phyloP scores from a whole-genome alignment of 2,113 vertebrate species.

The Gambusia affinis region DNA sequence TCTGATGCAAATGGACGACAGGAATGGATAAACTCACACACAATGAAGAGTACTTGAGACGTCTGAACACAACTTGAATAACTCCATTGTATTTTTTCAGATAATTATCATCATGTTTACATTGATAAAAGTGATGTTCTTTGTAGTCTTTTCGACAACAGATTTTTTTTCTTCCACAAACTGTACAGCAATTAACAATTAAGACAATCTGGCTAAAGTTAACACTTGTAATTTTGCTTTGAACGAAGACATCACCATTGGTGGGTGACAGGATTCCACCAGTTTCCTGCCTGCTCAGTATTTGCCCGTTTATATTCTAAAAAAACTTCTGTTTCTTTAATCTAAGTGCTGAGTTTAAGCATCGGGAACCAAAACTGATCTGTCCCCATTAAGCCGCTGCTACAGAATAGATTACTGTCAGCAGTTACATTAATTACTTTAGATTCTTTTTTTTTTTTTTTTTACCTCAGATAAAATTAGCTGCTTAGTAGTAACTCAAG shows the following conservation, averaged over 20 bases:
- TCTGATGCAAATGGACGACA: background rate
- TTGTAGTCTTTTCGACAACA: background rate
- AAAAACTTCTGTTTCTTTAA: background rate
- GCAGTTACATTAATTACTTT: background rate
- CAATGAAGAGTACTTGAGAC: too few species aligned
- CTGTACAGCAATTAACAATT: background rate
- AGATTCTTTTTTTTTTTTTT: background rate
- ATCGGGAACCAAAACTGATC: background rate
- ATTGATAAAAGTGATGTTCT: too few species aligned
- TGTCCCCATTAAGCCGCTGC: too few species aligned
- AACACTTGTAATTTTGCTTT: too few species aligned
- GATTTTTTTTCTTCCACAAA: too few species aligned
- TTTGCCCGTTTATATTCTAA: background rate
- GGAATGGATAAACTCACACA: background rate
- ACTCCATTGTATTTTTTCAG: background rate
- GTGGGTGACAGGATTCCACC: background rate
- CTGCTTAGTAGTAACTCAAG: background rate
- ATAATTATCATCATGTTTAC: too few species aligned
- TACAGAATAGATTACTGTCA: background rate
- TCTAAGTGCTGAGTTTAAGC: background rate
- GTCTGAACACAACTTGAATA: too few species aligned
- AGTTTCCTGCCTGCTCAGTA: background rate
- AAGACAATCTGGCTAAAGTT: too few species aligned
- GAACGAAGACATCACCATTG: too few species aligned
- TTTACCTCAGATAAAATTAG: background rate